A percentile compares a stretch with the other conserved stretches of the same genome.
phyloP scores from a whole-genome alignment of 2,113 vertebrate genomes.

The Lonchura striata region DNA sequence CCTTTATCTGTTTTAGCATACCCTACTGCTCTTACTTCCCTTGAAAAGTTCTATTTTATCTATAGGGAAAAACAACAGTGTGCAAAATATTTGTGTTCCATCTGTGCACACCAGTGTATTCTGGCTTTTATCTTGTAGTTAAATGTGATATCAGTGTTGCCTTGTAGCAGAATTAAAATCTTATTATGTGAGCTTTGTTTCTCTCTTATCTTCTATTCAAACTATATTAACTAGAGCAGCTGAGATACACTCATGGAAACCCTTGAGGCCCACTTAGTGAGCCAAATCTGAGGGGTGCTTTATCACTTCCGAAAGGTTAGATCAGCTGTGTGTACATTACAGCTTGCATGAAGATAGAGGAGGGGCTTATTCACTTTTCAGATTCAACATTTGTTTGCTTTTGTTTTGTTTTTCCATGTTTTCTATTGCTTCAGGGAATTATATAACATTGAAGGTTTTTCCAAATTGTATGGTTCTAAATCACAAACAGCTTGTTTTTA shows the following conservation, averaged over 20 bases:
- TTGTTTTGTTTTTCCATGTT: not conserved
- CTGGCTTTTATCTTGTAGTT: not conserved
- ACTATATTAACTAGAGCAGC: not conserved
- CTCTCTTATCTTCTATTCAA: slow-evolving; percentile 6
- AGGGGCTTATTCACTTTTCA: slow-evolving; percentile 12
- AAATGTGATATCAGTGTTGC: not conserved
- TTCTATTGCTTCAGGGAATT: not conserved
- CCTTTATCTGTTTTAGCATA: not conserved
- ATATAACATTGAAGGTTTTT: not conserved
- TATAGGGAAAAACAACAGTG: not conserved
- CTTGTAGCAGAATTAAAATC: slow-evolving; percentile 43
- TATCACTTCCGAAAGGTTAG: slow-evolving; percentile 33
- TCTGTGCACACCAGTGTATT: not conserved
- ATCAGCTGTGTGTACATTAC: slow-evolving; percentile 19
- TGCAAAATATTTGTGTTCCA: not conserved
- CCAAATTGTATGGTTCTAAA: slow-evolving; percentile 5
- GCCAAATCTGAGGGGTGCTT: not conserved
- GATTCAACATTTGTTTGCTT: not conserved
- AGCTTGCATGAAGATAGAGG: not conserved
- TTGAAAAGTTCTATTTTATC: not conserved
- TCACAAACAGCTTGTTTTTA: slow-evolving; percentile 5
- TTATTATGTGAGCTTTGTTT: slow-evolving; percentile 21
- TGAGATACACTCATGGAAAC: not conserved
- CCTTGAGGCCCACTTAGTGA: slow-evolving; percentile 28
- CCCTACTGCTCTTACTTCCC: not conserved